These are phyloP conservation scores for Salpingus planirostris DNA, from an alignment of 2,888 invertebrate genomes.

Conservation along the genomic window DNA sequence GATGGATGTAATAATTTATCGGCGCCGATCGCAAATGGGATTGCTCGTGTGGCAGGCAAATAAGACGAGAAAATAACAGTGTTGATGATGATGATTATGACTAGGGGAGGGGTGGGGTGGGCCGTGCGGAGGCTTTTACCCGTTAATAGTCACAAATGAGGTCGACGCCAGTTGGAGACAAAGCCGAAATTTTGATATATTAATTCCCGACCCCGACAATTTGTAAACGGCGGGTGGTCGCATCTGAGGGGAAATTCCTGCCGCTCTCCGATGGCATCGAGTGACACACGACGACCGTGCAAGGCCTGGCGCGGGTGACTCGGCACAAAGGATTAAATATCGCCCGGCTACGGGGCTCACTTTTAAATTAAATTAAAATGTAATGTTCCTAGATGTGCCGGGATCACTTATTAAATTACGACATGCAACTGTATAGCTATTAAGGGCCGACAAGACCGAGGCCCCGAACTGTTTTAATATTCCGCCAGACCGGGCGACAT, in stretches of 20 bases:
- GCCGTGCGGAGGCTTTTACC: conserved; percentile 5
- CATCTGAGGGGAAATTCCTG: conserved; percentile 25
- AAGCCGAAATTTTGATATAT: conserved; percentile 31
- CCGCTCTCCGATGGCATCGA: conserved; percentile 19
- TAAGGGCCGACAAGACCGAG: conserved; percentile 22
- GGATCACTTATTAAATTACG: conserved; percentile 38
- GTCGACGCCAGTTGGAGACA: conserved; percentile 20
- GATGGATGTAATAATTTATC: conserved; percentile 11
- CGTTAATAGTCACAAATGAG: conserved; percentile 18
- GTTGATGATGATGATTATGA: too few relatives aligned
- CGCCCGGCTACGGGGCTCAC: conserved; percentile 28
- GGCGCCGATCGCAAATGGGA: conserved; percentile 1
- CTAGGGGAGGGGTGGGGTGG: conserved; percentile 8
- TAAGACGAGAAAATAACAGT: not conserved
- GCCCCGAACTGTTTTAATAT: conserved; percentile 14
- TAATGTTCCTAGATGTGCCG: conserved; percentile 34
- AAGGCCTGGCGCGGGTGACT: conserved; percentile 25
- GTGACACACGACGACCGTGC: conserved; percentile 29
- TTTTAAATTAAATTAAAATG: conserved; percentile 40
- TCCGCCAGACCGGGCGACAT: too few relatives aligned
- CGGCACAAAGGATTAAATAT: conserved; percentile 34
- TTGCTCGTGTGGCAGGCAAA: not conserved
- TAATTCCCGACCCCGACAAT: conserved; percentile 38
- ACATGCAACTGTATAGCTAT: conserved; percentile 33
- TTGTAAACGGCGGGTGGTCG: conserved; percentile 34